Evolutionary conservation across 2,113 vertebrate genomes (phyloP).

Genomic region (Scartelaos histophorus): DNA sequence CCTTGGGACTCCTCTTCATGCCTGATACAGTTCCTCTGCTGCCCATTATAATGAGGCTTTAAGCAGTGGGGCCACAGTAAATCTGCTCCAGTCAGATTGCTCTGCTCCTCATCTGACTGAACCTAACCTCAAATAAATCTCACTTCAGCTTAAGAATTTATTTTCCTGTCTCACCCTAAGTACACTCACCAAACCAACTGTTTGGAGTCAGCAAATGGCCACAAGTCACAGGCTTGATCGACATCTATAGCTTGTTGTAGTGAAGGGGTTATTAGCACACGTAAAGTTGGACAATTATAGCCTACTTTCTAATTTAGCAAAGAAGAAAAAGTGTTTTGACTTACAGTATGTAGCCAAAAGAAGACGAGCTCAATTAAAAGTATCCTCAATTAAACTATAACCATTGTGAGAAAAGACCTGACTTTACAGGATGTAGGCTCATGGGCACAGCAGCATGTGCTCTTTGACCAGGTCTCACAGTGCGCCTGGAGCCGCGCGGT

Average conservation of each 20-base stretch:
- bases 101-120: conserved; percentile 41
- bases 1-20: conserved; percentile 35
- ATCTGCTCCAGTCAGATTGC: conserved; percentile 59
- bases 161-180: conserved; percentile 13
- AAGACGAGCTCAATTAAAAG: not conserved
- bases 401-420: not conserved
- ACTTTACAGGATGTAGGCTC: no score
- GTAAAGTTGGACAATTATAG: not conserved
- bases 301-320: not conserved
- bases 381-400: no score
- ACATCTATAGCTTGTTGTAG: not conserved
- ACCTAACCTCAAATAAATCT: conserved; percentile 56
- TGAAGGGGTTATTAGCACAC: not conserved
- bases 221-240: not conserved
- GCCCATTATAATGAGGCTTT: conserved; percentile 62
- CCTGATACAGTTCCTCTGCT: conserved; percentile 48
- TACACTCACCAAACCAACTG: conserved; percentile 15
- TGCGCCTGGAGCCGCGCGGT: not conserved
- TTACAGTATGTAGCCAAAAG: not conserved
- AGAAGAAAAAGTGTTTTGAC: not conserved
- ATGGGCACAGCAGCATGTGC: not conserved
- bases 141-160: conserved; percentile 39
- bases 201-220: conserved; percentile 32
- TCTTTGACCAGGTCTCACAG: not conserved
- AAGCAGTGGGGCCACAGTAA: conserved; percentile 56